phyloP scores from a whole-genome alignment of 2,113 vertebrate genomes.

The Thomomys bottae region DNA sequence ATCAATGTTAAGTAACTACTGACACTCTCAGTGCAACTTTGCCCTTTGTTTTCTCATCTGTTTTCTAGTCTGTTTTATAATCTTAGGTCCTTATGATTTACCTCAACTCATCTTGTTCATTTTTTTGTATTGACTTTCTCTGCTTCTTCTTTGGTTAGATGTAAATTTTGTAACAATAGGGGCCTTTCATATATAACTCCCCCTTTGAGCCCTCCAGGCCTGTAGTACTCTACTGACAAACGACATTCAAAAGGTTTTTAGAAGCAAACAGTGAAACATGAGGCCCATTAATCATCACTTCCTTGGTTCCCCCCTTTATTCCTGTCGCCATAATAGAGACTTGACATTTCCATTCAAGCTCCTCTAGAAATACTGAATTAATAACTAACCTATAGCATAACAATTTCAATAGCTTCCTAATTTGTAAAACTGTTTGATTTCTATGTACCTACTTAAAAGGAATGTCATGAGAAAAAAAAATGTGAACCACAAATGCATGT shows the following conservation, averaged over 20 bases:
- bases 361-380: conserved; percentile 1
- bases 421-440: background rate
- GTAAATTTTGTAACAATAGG: background rate
- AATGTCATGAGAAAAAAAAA: background rate
- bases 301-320: background rate
- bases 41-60: background rate
- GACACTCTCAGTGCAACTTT: background rate
- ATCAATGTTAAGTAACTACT: background rate
- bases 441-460: background rate
- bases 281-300: background rate
- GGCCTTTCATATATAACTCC: background rate
- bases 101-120: background rate
- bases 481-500: background rate
- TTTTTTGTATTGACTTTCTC: background rate
- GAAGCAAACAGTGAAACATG: background rate
- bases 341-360: background rate
- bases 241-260: background rate
- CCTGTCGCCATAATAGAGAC: background rate
- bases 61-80: background rate
- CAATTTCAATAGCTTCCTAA: background rate
- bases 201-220: background rate
- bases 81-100: background rate
- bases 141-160: background rate
- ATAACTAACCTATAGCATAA: background rate
- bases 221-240: background rate